A percentile compares a stretch with the other conserved stretches of the same genome.
Evolutionary conservation across 2,888 invertebrate species (phyloP).

Genomic region (Exocentrus adspersus): DNA sequence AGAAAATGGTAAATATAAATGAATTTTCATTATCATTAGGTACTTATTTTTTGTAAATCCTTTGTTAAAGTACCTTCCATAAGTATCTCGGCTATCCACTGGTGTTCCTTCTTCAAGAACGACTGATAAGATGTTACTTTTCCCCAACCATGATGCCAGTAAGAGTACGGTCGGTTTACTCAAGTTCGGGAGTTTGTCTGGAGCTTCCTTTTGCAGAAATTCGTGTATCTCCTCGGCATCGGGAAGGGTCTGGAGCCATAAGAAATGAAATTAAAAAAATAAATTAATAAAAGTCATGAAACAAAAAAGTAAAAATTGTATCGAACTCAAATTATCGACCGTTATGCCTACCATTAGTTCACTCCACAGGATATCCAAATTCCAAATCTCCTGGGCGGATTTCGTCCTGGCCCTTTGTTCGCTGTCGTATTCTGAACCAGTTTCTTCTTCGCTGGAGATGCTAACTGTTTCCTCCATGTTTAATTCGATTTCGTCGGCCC

Average conservation of each 20-base stretch:
- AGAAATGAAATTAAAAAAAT: no score
- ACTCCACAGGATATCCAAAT: slow-evolving; percentile 48
- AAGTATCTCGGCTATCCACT: slow-evolving; percentile 72
- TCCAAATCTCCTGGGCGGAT: slow-evolving; percentile 59
- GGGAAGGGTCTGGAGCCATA: slow-evolving; percentile 64
- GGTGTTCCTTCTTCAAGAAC: slow-evolving; percentile 70
- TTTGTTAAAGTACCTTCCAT: slow-evolving; percentile 80
- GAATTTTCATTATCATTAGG: no score
- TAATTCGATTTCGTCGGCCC: slow-evolving; percentile 38
- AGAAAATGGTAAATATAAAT: no score
- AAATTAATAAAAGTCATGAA: no score
- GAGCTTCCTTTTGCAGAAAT: slow-evolving; percentile 63
- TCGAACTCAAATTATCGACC: neutral
- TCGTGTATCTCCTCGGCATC: slow-evolving; percentile 61
- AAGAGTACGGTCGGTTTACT: slow-evolving; percentile 67
- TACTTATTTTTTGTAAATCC: slow-evolving; percentile 36
- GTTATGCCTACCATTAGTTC: slow-evolving; percentile 58
- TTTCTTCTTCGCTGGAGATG: slow-evolving; percentile 67
- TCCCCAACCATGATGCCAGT: slow-evolving; percentile 72
- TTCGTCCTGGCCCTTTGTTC: slow-evolving; percentile 49
- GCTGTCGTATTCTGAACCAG: slow-evolving; percentile 62
- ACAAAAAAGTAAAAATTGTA: neutral
- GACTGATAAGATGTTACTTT: slow-evolving; percentile 66
- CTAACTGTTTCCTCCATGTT: slow-evolving; percentile 48
- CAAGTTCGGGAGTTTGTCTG: slow-evolving; percentile 63